phyloP scores from a whole-genome alignment of 2,113 vertebrate species.

The Chrysemys picta region DNA sequence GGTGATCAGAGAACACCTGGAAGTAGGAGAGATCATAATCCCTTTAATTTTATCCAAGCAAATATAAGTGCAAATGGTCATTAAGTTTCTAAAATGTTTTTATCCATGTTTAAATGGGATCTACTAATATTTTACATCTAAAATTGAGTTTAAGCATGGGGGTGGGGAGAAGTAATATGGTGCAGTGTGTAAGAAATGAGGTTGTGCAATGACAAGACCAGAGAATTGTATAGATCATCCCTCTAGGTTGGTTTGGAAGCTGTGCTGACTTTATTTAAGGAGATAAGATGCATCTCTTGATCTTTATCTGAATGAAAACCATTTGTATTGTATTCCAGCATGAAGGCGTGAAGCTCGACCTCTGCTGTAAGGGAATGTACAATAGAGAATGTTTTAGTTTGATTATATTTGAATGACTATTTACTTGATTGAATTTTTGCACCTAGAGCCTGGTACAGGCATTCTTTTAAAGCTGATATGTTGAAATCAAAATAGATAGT shows the following conservation, averaged over 20 bases:
- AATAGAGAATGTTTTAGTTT: accelerated
- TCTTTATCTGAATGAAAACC: not conserved
- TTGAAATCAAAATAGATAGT: constrained; percentile 19
- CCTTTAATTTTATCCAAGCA: not conserved
- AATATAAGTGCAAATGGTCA: not conserved
- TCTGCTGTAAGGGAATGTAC: accelerated
- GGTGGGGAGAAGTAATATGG: not conserved
- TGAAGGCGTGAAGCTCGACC: not conserved
- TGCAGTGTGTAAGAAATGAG: not conserved
- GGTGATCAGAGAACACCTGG: not conserved
- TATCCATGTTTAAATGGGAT: not conserved
- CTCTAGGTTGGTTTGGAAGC: not conserved
- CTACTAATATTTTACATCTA: accelerated
- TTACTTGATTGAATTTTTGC: not conserved
- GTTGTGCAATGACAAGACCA: not conserved
- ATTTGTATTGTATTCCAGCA: accelerated
- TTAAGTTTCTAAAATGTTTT: not conserved
- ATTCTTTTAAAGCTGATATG: not conserved
- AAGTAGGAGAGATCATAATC: not conserved
- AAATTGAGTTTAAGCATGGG: not conserved
- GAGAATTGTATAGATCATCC: not conserved
- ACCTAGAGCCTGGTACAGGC: not conserved
- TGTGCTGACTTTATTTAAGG: not conserved
- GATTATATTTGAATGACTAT: accelerated
- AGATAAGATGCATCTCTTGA: not conserved